Base-by-base conservation (phyloP, 2,113 vertebrate genomes). In the Myotis lucifugus region DNA sequence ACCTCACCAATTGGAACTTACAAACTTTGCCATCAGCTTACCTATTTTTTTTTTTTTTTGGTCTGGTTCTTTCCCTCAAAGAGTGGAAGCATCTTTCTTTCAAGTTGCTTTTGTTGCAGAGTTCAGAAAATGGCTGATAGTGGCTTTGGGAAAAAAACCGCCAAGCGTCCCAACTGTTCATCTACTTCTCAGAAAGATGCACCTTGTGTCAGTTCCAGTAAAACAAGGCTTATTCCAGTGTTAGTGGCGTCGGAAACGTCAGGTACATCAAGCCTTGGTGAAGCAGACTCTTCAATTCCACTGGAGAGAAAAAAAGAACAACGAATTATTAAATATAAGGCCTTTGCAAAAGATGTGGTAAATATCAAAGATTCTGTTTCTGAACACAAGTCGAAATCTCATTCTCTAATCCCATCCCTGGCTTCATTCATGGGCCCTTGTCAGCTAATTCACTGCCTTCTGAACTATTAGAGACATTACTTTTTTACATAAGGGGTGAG, bases 121-220 rank as follows among this genome's bases (percentile, higher is more conserved):
- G 29, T 85, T 89, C 83, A 97, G 92, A 90, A 96, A 94, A 96
- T 96, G 97, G 95, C 97, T 96, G 96, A 96, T 84, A 93, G 15
- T 69, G 91, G 14, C 23, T 72, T 85, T 52, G 67, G 73, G 66
- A 90, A 96, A 88, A 93, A 93, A 23, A 70, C 27, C n/a, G 5
- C 79, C 76, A 91, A 95, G 79, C 90, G 94, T 42, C n/a, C 73
- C 29, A 15, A 0, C 0, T 95, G 81, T 37, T 97, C 56, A 1
- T 73, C 93, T 79, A 3, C 11, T 73, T 78, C 82, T 78, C 70
- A 94, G 94, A n/a, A 46, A 42, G 92, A 77, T 6, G 37, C 8
- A 9, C 42, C 34, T 85, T 66, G 50, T 91, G 13, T 85, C 61
- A 97, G 81, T 46, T 59, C 85, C 34, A 95, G 81, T 52, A 74